Base-by-base conservation (phyloP, 2,797 vertebrate genomes). In the Heteromormyrus szaboi region DNA sequence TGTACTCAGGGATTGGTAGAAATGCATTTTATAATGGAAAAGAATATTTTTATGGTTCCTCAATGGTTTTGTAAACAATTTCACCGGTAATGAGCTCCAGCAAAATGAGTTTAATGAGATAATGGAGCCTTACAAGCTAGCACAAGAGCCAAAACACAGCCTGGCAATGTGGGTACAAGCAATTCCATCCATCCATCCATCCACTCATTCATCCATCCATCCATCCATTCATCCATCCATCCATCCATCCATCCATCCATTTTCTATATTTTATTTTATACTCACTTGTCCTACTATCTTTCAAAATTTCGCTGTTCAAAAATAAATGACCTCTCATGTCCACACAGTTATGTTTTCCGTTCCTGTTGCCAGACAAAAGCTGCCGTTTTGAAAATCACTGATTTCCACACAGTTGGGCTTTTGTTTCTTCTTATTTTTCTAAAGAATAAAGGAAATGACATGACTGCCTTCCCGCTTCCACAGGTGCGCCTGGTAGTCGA, bases 401-500 rank as follows among this genome's bases (percentile, higher is more conserved):
- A 53, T 51, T 25, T 29, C 11, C 12, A 53, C 46, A 53, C 0
- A 17, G 22, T 51, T 14, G 51, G n/a, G 0, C 68, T 9, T 29
- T 46, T 68, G 87, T 50, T n/a, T 87, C 44, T 9, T 72, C 56
- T 68, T 68, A 53, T 29, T 41, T 53, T 44, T 72, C 68, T 12
- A 44, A 84, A 41, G 56, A 62, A n/a, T 11, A 14, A 17, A 50
- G 33, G 8, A 88, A 84, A 12, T 46, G 44, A 59, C 33, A 44
- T 37, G 41, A 41, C 11, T 7, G 9, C 37, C 83, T 53, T 79
- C 85, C 5, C 25, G n/a, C 72, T 14, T 93, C 87, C 92, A 86
- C 94, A 99, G 98, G 94, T 97, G 92, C 97, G 98, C 87, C 93
- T 99, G 92, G 89, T 98, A 87, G 90, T 99, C 0, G 99, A 99